Base-by-base conservation (phyloP, 2,888 invertebrate genomes). In the Campoletis raptor region DNA sequence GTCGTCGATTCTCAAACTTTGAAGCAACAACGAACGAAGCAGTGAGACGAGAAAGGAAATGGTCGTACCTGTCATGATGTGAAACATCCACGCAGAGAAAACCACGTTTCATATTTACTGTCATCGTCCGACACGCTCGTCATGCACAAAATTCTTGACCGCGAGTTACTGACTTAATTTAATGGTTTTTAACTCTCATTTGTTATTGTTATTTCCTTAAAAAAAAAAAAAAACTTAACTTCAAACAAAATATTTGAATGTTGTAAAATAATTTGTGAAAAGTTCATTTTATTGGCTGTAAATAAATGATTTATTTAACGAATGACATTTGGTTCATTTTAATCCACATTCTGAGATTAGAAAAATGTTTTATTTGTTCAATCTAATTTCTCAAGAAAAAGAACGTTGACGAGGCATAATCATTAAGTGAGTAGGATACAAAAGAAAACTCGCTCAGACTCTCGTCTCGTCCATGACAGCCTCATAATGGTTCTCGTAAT, bases 401-500 rank as follows among this genome's bases (percentile, higher is more conserved):
- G 76, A 79, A 69, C 70, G 40, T 70, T 42, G 40, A 69, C 61
- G 42, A 45, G 69, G 40, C 52, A 77, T 86, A n/a, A 54, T 66
- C 57, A 24, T 81, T 73, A 81, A 79, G 57, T 73, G 48, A 70
- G 40, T 21, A 24, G 30, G 10, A 40, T 36, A 36, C 45, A 9
- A 54, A 40, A 73, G 69, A 21, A 77, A 80, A 78, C 73, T 80
- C 67, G 64, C 70, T 74, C 66, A 37, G 81, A 52, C 73, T 85
- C 84, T 79, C 42, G 40, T 61, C 30, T 85, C 89, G 73, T 87
- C 83, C 89, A 85, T 89, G 87, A 91, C 89, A 91, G 90, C 89
- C 89, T 89, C 87, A 89, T 91, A 91, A 92, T 92, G 89, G 89
- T 73, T 64, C 80, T 61, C 81, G 88, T 93, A 92, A 93, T 93